Percentiles rank a stretch among this genome's conserved stretches.
Evolutionary conservation across 2,113 vertebrate species (phyloP).

Genomic region (Lamprotornis superbus): DNA sequence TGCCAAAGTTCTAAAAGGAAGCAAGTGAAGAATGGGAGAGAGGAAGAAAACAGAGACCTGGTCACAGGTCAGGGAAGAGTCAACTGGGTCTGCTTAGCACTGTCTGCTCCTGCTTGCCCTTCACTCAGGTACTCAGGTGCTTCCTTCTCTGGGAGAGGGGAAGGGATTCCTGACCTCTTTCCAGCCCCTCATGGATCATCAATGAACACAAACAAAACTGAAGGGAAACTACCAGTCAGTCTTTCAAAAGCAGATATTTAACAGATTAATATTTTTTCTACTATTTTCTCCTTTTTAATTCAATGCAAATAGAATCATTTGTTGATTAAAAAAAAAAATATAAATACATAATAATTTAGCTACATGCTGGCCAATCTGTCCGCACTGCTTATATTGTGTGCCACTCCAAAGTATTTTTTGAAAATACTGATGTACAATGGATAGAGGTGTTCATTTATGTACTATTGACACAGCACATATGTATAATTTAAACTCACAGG

Average conservation of each 20-base stretch:
- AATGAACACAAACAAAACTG: neutral
- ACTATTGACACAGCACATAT: neutral
- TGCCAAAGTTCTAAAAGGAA: neutral
- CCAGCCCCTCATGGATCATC: neutral
- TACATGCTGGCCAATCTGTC: neutral
- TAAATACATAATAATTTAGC: neutral
- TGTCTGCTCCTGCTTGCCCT: neutral
- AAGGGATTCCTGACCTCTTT: neutral
- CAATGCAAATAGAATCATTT: neutral
- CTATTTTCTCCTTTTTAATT: neutral
- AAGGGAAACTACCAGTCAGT: neutral
- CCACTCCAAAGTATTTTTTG: neutral
- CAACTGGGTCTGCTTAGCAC: neutral
- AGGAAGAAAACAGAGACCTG: neutral
- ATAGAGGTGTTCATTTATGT: neutral
- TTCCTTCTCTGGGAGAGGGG: neutral
- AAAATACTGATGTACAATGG: neutral
- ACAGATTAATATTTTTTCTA: neutral
- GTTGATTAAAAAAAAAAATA: neutral
- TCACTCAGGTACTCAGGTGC: neutral
- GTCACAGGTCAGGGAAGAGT: neutral
- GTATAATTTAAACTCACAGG: slow-evolving; percentile 17
- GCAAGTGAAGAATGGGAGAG: neutral
- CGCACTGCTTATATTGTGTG: neutral
- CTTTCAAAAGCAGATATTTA: neutral